Conservation (phyloP, 2,888 invertebrate genomes). For the Ichneumon xanthorius region DNA sequence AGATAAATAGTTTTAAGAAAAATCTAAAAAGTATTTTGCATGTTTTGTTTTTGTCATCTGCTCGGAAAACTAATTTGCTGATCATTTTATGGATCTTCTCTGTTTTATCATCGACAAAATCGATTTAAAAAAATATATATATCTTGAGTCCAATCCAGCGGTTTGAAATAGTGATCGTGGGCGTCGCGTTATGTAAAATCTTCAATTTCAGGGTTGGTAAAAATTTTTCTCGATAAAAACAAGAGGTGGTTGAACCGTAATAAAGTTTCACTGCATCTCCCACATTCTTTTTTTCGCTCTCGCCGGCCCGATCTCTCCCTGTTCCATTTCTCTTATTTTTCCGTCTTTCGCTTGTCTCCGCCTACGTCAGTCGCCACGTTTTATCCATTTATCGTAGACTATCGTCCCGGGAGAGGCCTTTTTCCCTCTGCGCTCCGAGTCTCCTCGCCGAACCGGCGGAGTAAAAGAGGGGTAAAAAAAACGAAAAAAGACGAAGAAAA, state of each 20-base stretch:
- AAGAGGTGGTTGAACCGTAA: constrained; percentile 31
- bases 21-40: neutral
- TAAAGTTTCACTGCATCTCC: constrained; percentile 19
- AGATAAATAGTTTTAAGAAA: neutral
- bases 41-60: neutral
- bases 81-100: neutral
- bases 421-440: constrained; percentile 10
- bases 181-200: neutral
- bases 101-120: neutral
- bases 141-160: neutral
- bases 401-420: constrained; percentile 58
- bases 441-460: constrained; percentile 19
- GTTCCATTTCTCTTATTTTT: constrained; percentile 24
- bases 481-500: constrained; percentile 16
- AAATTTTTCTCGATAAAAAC: constrained; percentile 14
- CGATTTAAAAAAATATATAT: neutral
- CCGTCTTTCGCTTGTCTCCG: constrained; percentile 48
- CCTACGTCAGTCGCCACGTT: constrained; percentile 64
- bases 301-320: neutral
- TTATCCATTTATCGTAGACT: constrained; percentile 73
- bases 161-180: neutral
- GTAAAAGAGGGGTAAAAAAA: constrained; percentile 1
- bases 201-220: constrained; percentile 8
- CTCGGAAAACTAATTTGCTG: neutral
- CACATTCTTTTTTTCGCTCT: constrained; percentile 2